Conservation (phyloP, 2,113 vertebrate genomes). For the Machaerirhynchus nigripectus region DNA sequence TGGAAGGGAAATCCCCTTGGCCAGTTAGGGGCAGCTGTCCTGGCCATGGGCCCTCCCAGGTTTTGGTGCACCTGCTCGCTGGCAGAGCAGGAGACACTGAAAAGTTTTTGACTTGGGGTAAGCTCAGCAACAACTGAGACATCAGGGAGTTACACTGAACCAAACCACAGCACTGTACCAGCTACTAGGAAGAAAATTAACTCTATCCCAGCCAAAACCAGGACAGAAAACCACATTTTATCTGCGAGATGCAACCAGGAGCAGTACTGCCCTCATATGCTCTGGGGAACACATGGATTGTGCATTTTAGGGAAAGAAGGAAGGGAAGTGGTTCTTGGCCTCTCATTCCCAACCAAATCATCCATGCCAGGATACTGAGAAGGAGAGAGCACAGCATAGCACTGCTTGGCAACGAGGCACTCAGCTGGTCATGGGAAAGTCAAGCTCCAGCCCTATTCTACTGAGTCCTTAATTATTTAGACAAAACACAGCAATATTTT, state of each 20-base stretch:
- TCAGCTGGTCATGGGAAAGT: not conserved
- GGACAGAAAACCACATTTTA: not conserved
- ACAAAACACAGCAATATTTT: not conserved
- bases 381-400: not conserved
- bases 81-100: not conserved
- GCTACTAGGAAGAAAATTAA: not conserved
- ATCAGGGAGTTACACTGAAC: not conserved
- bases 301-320: not conserved
- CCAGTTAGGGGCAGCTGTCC: not conserved
- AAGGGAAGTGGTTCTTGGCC: not conserved
- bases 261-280: not conserved
- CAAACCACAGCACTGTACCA: not conserved
- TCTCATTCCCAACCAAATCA: not conserved
- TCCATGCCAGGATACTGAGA: not conserved
- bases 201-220: not conserved
- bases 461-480: not conserved
- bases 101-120: not conserved
- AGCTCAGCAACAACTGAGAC: not conserved
- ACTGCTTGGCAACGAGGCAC: not conserved
- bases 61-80: not conserved
- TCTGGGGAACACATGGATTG: rapidly evolving
- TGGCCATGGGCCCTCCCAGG: not conserved
- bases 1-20: not conserved
- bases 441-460: not conserved
- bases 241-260: not conserved